Evolutionary conservation across 2,797 vertebrate species (phyloP), one percentile per base, ranked within the genome.

Genomic region (Schizopygopsis malacanthus): DNA sequence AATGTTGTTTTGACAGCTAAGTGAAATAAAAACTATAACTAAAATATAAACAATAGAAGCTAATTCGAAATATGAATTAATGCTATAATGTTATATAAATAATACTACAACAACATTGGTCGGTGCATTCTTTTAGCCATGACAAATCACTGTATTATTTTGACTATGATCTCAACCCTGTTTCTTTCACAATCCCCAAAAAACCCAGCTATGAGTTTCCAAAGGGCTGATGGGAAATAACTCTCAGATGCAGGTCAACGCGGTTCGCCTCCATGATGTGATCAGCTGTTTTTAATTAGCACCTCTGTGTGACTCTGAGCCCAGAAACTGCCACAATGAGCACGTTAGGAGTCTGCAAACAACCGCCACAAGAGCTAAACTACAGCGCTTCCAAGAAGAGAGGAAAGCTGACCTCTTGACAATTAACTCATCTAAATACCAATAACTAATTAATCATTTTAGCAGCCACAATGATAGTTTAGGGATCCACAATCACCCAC

Each of bases 201-300:
- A 77, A 65, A 43, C 0, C 2, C 43, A 43, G 15, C 8, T 20
- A n/a, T 4, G n/a, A 16, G 20, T 76, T 80, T 6, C 4, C 65
- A 71, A 28, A 61, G 37, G 22, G 6, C 52, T 41, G 20, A 41
- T 20, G 54, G 50, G 28, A 18, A 56, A 16, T 50, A 5, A 54
- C 47, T n/a, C 33, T 52, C 15, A 75, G 25, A 54, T 37, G 28
- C 50, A 39, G 16, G 47, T 76, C 25, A 28, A 6, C 5, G 25
- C 0, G 25, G 47, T 75, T 22, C 54, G 47, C 16, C 33, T 59
- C 4, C 28, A 33, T 37, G 4, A 37, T 67, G 84, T 71, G 52
- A 89, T 86, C 63, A 79, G 13, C 2, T 0, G 50, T 50, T 63
- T 81, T 90, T 82, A 86, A 89, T 94, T 89, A 91, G 84, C 91